phyloP scores from a whole-genome alignment of 2,797 vertebrate species.

The Diglossa cyanea region DNA sequence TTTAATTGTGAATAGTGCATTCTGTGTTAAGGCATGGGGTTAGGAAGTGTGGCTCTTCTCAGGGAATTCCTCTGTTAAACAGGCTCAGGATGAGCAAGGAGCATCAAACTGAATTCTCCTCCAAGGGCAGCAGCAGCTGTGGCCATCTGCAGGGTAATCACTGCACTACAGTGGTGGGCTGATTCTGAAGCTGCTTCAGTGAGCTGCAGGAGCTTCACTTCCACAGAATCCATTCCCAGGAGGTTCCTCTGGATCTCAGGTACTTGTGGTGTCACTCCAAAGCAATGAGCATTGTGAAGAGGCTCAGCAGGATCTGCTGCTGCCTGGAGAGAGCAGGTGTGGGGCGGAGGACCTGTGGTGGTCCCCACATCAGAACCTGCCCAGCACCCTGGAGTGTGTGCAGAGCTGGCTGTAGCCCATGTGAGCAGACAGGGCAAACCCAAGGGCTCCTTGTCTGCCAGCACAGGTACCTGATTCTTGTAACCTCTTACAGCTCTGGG shows the following conservation, averaged over 20 bases:
- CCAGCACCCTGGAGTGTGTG: accelerated
- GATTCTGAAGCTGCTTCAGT: background rate
- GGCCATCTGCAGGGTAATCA: background rate
- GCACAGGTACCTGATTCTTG: background rate
- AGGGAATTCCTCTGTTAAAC: background rate
- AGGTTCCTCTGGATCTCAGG: background rate
- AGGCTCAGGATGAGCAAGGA: background rate
- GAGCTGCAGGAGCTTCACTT: background rate
- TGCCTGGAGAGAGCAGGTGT: background rate
- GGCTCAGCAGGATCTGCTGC: background rate
- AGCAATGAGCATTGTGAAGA: background rate
- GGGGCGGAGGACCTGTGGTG: background rate
- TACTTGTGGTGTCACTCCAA: accelerated
- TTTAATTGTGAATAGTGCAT: background rate
- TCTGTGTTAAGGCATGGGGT: background rate
- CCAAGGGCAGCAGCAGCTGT: background rate
- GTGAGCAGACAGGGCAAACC: background rate
- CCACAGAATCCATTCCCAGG: background rate
- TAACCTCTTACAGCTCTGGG: background rate
- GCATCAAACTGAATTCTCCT: background rate
- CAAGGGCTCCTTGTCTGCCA: background rate
- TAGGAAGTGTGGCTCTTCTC: accelerated
- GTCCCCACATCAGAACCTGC: accelerated
- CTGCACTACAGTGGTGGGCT: accelerated
- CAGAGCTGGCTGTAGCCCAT: background rate